Conservation (phyloP, 2,888 invertebrate genomes). For the Ophioninae sp. region DNA sequence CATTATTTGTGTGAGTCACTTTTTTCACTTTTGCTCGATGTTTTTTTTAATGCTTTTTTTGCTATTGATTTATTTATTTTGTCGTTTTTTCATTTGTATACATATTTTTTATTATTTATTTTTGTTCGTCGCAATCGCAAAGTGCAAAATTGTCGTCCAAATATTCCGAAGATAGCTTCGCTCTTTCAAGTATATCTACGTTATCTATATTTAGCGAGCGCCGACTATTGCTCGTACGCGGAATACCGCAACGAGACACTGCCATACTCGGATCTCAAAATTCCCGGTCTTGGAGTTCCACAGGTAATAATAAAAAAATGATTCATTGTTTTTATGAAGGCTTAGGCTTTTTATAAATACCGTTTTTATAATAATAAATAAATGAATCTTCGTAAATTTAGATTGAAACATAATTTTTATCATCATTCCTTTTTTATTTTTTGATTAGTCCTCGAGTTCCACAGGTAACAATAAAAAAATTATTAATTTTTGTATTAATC, state of each 20-base stretch:
- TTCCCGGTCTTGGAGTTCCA: conserved; percentile 66
- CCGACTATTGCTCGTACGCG: conserved; percentile 89
- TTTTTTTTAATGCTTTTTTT: background rate
- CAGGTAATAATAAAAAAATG: conserved; percentile 67
- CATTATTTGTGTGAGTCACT: conserved; percentile 84
- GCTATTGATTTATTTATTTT: conserved; percentile 2
- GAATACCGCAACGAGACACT: conserved; percentile 88
- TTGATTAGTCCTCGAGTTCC: too few species aligned
- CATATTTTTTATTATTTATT: background rate
- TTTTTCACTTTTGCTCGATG: background rate
- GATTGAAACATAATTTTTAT: too few species aligned
- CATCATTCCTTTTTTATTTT: too few species aligned
- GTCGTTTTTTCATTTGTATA: too few species aligned
- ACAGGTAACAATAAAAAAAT: too few species aligned
- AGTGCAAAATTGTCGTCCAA: background rate
- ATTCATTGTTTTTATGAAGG: too few species aligned
- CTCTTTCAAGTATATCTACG: background rate
- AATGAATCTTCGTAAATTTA: too few species aligned
- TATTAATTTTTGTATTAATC: too few species aligned
- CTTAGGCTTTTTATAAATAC: too few species aligned
- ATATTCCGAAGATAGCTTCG: background rate
- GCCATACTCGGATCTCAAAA: conserved; percentile 84
- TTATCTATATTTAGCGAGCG: conserved; percentile 76
- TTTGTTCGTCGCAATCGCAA: background rate
- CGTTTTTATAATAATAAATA: too few species aligned